Percentiles rank a stretch among this genome's conserved stretches.
These are phyloP conservation scores for Parnassius orleans DNA, from an alignment of 2,888 invertebrate genomes.

Conservation along the genomic window DNA sequence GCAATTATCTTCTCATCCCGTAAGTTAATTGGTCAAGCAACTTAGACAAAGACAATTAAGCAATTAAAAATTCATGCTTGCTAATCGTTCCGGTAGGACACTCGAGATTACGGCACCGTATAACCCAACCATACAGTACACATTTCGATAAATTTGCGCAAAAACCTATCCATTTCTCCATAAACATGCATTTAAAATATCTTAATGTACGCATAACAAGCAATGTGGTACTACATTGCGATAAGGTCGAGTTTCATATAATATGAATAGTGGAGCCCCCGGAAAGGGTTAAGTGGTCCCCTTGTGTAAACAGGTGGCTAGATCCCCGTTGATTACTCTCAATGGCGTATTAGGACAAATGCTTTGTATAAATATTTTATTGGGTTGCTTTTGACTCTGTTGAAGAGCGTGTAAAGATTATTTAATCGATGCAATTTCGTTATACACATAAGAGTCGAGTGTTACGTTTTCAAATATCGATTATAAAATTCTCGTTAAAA, in stretches of 20 bases:
- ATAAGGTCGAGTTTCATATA: conserved; percentile 6
- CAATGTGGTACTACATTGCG: conserved; percentile 9
- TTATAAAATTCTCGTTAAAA: no score
- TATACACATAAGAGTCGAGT: no score
- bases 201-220: conserved; percentile 15
- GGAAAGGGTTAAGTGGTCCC: conserved; percentile 32
- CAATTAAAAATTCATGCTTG: conserved; percentile 34
- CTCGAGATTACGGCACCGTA: conserved; percentile 29
- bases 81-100: conserved; percentile 40
- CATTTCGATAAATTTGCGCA: conserved; percentile 1
- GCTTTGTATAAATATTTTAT: conserved; percentile 27
- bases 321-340: conserved; percentile 32
- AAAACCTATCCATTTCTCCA: conserved; percentile 22
- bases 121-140: conserved; percentile 6
- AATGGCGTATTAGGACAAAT: conserved; percentile 27
- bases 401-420: conserved; percentile 15
- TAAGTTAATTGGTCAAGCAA: conserved; percentile 26
- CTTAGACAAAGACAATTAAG: conserved; percentile 27
- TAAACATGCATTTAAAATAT: conserved; percentile 7
- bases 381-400: conserved; percentile 18
- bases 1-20: not conserved
- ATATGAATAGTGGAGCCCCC: conserved; percentile 6
- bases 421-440: conserved; percentile 4
- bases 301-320: conserved; percentile 34
- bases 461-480: no score